Evolutionary conservation across 2,888 invertebrate genomes (phyloP), one percentile per base, ranked within the genome.

Genomic region (Rotaria magnacalcarata): DNA sequence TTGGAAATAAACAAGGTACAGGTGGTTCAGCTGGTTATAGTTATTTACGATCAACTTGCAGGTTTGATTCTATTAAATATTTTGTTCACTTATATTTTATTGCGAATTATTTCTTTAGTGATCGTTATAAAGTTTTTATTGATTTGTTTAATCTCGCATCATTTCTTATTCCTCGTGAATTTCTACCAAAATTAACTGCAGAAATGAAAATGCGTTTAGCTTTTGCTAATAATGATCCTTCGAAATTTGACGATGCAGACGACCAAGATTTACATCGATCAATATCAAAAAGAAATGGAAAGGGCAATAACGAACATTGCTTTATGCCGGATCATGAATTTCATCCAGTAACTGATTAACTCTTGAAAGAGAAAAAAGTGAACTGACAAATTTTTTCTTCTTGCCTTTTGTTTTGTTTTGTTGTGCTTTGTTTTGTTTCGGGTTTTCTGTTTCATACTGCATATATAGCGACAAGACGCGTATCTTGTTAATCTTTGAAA

Each of bases 1-100:
- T 99, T 89, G 99, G 99, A 0, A 96, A 96, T 0, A 96, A 96
- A 90, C 88, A 90, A 19, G 99, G 99, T 41, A 98, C 98, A 0
- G 99, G 98, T 27, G 98, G 99, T 7, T 97, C 97, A 11, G 96
- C 97, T 0, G 99, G 99, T 0, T 98, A 99, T 92, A 96, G 97
- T 90, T 99, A 99, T 91, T 93, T 99, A 11, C 93, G 97, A 86
- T 96, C 97, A 8, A 99, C 98, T 0, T 93, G 98, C 88, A 96
- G 96, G 97, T 96, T 87, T 84, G 87, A 74, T 67, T 19, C 4
- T 50, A 16, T 27, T 27, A 14, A 43, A 27, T 14, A 5, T 88
- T 84, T 21, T n/a, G 16, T 52, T 52, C 5, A 52, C 3, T 52
- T 11, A 16, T 52, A 16, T 52, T 52, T 16, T 10, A 7, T 21